Conservation (phyloP, 2,797 vertebrate species). For the Bradypodion pumilum region DNA sequence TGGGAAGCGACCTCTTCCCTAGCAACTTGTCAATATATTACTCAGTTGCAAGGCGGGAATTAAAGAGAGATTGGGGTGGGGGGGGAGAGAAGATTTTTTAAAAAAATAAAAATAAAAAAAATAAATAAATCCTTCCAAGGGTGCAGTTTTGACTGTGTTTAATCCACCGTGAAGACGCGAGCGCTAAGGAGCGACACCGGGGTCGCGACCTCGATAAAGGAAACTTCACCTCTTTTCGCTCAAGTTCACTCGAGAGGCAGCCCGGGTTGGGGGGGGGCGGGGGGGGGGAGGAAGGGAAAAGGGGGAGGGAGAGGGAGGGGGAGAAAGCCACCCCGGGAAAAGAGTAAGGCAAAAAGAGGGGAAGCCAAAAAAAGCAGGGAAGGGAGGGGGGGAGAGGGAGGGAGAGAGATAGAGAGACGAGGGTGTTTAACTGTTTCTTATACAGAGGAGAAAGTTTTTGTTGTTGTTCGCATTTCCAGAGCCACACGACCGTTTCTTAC, state of each 20-base stretch:
- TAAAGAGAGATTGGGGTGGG: background rate
- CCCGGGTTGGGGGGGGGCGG: constrained; percentile 36
- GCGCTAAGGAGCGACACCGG: constrained; percentile 76
- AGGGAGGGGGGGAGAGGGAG: constrained; percentile 46
- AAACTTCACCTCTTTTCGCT: constrained; percentile 75
- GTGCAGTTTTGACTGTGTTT: constrained; percentile 69
- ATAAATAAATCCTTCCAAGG: background rate
- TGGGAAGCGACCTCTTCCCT: background rate
- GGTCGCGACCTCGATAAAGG: constrained; percentile 80
- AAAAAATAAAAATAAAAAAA: too few species aligned
- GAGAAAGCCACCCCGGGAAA: background rate
- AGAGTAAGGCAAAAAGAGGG: constrained; percentile 3
- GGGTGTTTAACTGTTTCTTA: constrained; percentile 59
- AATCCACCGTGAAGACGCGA: constrained; percentile 80
- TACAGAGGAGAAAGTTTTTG: constrained; percentile 54
- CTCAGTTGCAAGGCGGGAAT: background rate
- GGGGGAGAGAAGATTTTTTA: constrained; percentile 8
- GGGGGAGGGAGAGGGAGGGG: too few species aligned
- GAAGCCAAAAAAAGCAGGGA: constrained; percentile 3
- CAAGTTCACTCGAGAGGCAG: constrained; percentile 68
- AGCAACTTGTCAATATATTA: background rate
- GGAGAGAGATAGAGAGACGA: constrained; percentile 49
- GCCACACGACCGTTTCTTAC: constrained; percentile 6
- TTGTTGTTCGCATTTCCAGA: constrained; percentile 33
- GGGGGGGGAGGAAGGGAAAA: constrained; percentile 22